Conservation (phyloP, 2,797 vertebrate species). For the Anguilla anguilla region DNA sequence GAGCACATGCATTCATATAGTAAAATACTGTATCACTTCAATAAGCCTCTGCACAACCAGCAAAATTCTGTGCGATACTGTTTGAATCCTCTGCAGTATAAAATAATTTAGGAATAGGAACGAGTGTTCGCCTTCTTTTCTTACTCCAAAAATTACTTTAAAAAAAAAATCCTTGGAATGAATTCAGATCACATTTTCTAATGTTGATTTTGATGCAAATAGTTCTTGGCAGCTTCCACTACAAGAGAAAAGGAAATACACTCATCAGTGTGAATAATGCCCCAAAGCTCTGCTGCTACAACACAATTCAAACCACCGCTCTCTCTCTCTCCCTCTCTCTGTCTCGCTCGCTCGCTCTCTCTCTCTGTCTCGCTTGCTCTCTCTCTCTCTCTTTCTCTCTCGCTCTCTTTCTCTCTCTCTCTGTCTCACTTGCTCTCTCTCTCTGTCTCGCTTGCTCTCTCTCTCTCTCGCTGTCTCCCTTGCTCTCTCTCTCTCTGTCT, state of each 20-base stretch:
- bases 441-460: constrained; percentile 12
- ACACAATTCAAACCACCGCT: background rate
- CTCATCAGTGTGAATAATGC: constrained; percentile 16
- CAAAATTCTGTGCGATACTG: background rate
- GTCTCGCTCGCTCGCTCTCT: constrained; percentile 10
- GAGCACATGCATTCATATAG: background rate
- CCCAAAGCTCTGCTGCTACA: constrained; percentile 1
- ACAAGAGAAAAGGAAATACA: background rate
- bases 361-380: background rate
- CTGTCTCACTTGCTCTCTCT: background rate
- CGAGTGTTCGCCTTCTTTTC: background rate
- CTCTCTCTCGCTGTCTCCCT: background rate
- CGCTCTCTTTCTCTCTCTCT: constrained; percentile 21
- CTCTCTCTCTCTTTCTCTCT: background rate
- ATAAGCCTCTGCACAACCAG: background rate
- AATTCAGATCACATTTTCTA: constrained; percentile 32
- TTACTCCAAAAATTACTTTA: background rate
- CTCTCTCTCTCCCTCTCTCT: background rate
- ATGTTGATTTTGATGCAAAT: constrained; percentile 41
- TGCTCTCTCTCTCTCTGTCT: background rate
- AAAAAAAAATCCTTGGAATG: background rate
- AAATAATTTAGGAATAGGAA: background rate
- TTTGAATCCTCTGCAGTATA: background rate
- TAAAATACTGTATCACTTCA: background rate
- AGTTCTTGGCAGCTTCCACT: constrained; percentile 21